phyloP scores from a whole-genome alignment of 2,888 invertebrate genomes.

The Folsomia candida region DNA sequence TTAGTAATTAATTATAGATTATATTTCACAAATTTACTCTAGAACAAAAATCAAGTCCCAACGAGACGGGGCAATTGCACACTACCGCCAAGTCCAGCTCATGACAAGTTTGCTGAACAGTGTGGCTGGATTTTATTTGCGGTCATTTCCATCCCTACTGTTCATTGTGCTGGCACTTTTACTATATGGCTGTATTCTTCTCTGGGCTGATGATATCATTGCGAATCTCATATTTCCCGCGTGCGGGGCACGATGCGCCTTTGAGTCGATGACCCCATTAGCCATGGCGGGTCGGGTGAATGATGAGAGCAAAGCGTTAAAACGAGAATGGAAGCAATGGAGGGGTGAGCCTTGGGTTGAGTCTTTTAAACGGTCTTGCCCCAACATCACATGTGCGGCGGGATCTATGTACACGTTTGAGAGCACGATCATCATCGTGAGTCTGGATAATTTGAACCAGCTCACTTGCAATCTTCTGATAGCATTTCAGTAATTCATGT shows the following conservation, averaged over 20 bases:
- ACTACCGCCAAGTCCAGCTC: background rate
- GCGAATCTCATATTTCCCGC: constrained; percentile 26
- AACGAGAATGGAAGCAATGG: constrained; percentile 6
- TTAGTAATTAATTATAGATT: too few species aligned
- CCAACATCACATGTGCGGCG: too few species aligned
- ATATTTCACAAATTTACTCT: too few species aligned
- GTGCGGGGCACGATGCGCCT: constrained; percentile 22
- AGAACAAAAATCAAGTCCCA: too few species aligned
- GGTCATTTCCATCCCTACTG: constrained; percentile 14
- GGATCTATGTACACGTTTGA: too few species aligned
- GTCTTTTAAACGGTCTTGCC: background rate
- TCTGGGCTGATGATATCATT: constrained; percentile 5
- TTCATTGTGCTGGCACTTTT: constrained; percentile 11
- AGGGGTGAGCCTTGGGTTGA: background rate
- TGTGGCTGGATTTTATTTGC: constrained; percentile 12
- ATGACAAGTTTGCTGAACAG: constrained; percentile 10
- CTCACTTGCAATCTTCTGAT: too few species aligned
- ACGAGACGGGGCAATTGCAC: too few species aligned
- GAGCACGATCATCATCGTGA: too few species aligned
- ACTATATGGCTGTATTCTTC: constrained; percentile 19
- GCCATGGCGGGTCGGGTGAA: constrained; percentile 19
- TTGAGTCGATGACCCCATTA: constrained; percentile 18
- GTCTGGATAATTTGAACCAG: too few species aligned
- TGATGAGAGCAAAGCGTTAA: background rate
- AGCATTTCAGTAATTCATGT: too few species aligned